These are phyloP conservation scores for Hecatera dysodea DNA, from an alignment of 2,888 invertebrate genomes.

Conservation along the genomic window DNA sequence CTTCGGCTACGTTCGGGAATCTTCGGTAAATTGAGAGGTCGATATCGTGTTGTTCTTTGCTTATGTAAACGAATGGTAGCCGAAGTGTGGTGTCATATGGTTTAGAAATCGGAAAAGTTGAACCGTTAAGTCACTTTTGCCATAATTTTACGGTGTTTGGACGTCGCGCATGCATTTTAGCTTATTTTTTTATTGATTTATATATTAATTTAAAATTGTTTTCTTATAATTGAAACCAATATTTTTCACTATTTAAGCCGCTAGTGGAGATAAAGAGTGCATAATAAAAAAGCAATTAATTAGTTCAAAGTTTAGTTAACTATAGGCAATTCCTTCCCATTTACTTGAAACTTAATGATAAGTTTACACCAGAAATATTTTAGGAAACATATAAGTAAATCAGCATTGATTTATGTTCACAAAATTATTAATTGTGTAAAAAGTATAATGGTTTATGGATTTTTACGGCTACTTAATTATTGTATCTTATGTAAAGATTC, in stretches of 20 bases:
- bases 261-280: not conserved
- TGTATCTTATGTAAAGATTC: not conserved
- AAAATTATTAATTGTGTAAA: not conserved
- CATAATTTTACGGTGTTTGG: conserved; percentile 61
- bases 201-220: conserved; percentile 3
- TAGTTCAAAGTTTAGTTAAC: not conserved
- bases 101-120: conserved; percentile 57
- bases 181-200: not conserved
- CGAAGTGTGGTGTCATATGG: conserved; percentile 39
- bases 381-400: too few species aligned
- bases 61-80: conserved; percentile 17
- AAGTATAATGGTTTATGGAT: not conserved
- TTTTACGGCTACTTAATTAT: conserved; percentile 1
- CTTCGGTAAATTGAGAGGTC: conserved; percentile 38
- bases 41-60: conserved; percentile 19
- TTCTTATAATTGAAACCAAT: not conserved
- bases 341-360: conserved; percentile 5
- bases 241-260: not conserved
- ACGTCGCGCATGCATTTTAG: conserved; percentile 47
- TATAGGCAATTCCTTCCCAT: not conserved
- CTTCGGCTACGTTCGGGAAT: conserved; percentile 53
- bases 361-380: not conserved
- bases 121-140: conserved; percentile 60
- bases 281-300: not conserved
- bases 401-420: too few species aligned